phyloP scores from a whole-genome alignment of 2,797 vertebrate genomes.

The Centropyge bicolor region DNA sequence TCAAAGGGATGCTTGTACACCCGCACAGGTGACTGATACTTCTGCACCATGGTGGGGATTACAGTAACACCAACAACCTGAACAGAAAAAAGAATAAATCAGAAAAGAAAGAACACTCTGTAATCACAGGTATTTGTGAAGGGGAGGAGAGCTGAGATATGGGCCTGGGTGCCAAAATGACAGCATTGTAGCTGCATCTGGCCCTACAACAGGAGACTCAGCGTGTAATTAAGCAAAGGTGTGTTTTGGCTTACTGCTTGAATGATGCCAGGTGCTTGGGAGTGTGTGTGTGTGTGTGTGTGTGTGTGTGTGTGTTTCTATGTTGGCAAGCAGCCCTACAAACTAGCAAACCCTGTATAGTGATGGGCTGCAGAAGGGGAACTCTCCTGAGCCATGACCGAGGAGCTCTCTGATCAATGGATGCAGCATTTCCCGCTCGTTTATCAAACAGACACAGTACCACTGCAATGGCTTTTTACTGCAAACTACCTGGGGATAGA shows the following conservation, averaged over 20 bases:
- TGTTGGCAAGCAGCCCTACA: conserved; percentile 28
- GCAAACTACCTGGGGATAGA: conserved; percentile 45
- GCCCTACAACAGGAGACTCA: conserved; percentile 8
- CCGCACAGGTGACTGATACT: conserved; percentile 96
- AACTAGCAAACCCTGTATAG: conserved; percentile 18
- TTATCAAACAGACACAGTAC: conserved; percentile 41
- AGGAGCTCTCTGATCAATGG: conserved; percentile 62
- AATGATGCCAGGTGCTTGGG: conserved; percentile 28
- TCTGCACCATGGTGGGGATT: conserved; percentile 93
- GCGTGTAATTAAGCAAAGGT: conserved; percentile 49
- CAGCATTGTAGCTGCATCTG: conserved; percentile 35
- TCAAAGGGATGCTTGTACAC: conserved; percentile 98
- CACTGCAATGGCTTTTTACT: conserved; percentile 36
- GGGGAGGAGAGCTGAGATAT: conserved; percentile 17
- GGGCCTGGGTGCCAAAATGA: conserved; percentile 22
- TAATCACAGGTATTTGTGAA: conserved; percentile 11
- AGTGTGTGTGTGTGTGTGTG: background rate
- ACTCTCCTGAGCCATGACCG: conserved; percentile 35
- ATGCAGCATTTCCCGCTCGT: conserved; percentile 58
- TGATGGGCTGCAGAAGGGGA: conserved; percentile 49
- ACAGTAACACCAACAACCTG: conserved; percentile 73
- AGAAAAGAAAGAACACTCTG: background rate
- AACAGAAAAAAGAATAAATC: conserved; percentile 14
- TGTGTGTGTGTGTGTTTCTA: background rate
- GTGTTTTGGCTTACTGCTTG: conserved; percentile 43